Conservation (phyloP, 2,113 vertebrate species). For the Maylandia zebra region DNA sequence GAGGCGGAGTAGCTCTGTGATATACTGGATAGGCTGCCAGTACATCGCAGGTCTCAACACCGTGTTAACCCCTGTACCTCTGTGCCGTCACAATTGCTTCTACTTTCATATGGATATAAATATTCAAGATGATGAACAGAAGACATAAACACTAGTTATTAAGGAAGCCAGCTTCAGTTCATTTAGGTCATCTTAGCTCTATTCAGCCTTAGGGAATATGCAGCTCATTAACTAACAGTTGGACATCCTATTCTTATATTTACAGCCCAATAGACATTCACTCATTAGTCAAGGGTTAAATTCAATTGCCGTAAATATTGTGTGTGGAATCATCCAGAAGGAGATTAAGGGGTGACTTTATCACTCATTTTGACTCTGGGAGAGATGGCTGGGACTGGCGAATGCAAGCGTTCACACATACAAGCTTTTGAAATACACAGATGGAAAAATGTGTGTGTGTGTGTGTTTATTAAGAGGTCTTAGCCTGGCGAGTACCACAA, state of each 20-base stretch:
- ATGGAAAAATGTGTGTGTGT: not conserved
- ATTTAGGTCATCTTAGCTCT: conserved; percentile 39
- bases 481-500: conserved; percentile 42
- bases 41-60: not conserved
- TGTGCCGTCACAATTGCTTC: not conserved
- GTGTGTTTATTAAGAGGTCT: conserved; percentile 29
- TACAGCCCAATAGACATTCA: conserved; percentile 79
- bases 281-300: conserved; percentile 74
- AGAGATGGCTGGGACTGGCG: conserved; percentile 17
- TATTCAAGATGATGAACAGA: not conserved
- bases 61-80: not conserved
- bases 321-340: conserved; percentile 73
- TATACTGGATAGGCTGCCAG: not conserved
- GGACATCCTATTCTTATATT: conserved; percentile 72
- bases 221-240: conserved; percentile 71
- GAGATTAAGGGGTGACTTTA: conserved; percentile 80
- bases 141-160: not conserved
- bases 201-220: conserved; percentile 51
- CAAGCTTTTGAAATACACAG: not conserved
- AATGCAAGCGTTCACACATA: not conserved
- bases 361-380: conserved; percentile 69
- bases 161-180: not conserved
- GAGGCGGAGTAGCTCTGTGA: not conserved
- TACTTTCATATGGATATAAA: not conserved
- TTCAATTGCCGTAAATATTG: conserved; percentile 80